phyloP scores from a whole-genome alignment of 1,140 invertebrate species.

The Drosophila funebris region DNA sequence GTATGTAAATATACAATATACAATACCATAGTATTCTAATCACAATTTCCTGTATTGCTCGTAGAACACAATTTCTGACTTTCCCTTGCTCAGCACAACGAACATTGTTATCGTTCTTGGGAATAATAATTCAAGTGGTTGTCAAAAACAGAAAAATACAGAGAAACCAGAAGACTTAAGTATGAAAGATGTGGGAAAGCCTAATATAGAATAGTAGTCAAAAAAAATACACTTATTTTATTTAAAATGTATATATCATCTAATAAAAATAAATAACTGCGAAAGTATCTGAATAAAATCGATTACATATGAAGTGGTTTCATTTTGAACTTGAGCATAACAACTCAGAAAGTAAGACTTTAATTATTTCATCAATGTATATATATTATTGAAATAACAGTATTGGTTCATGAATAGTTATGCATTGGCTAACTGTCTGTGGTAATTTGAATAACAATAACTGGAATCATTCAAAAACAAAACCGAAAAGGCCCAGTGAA shows the following conservation, averaged over 20 bases:
- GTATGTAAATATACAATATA: background rate
- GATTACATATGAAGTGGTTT: background rate
- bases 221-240: too few relatives aligned
- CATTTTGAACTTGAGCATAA: constrained; percentile 1
- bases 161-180: constrained; percentile 29
- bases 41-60: background rate
- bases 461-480: constrained; percentile 37
- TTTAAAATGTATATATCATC: background rate
- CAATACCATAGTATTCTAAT: background rate
- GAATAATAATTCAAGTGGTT: constrained; percentile 50
- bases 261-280: constrained; percentile 5
- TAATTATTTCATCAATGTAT: constrained; percentile 33
- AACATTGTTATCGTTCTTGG: constrained; percentile 63
- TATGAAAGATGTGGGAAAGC: constrained; percentile 14
- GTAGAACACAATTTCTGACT: constrained; percentile 43
- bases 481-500: constrained; percentile 34
- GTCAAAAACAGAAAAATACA: constrained; percentile 16
- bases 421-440: constrained; percentile 28
- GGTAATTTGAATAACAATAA: constrained; percentile 51
- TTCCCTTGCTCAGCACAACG: constrained; percentile 48
- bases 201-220: too few relatives aligned
- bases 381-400: constrained; percentile 32
- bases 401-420: constrained; percentile 35
- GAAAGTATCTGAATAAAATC: constrained; percentile 2
- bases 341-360: constrained; percentile 27